Evolutionary conservation across 1,140 invertebrate genomes (phyloP).

Genomic region (Nomia melanderi): DNA sequence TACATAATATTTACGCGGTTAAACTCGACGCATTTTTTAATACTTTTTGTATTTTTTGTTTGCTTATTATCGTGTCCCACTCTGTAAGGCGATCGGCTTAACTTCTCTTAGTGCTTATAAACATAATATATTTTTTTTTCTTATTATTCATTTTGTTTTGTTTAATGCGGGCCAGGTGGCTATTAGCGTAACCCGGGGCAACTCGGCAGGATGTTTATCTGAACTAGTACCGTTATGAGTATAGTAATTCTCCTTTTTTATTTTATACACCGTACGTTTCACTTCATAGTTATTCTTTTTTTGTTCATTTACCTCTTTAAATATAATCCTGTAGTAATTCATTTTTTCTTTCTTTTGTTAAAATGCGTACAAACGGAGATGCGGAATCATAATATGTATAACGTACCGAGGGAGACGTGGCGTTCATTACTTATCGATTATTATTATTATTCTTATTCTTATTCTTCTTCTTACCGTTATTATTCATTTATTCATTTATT

Average conservation of each 20-base stretch:
- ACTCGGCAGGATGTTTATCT: conserved; percentile 74
- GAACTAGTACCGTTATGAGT: conserved; percentile 74
- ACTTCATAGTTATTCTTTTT: background rate
- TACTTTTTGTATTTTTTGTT: conserved; percentile 20
- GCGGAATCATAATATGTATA: conserved; percentile 69
- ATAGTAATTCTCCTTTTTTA: conserved; percentile 42
- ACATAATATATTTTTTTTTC: conserved; percentile 55
- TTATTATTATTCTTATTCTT: conserved; percentile 62
- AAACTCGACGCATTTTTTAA: conserved; percentile 18
- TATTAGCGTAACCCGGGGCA: conserved; percentile 70
- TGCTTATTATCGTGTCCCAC: conserved; percentile 54
- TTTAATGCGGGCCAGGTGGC: conserved; percentile 69
- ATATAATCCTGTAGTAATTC: conserved; percentile 60
- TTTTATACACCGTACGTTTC: conserved; percentile 43
- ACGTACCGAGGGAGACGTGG: conserved; percentile 67
- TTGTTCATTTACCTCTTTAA: conserved; percentile 25
- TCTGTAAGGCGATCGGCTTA: conserved; percentile 63
- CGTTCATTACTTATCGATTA: conserved; percentile 63
- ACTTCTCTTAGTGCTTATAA: conserved; percentile 58
- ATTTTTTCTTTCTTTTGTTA: conserved; percentile 58
- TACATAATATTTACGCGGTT: conserved; percentile 25
- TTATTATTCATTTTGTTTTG: conserved; percentile 11
- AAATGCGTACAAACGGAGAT: conserved; percentile 74
- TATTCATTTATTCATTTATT: conserved; percentile 43
- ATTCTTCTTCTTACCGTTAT: conserved; percentile 55